Base-by-base conservation (phyloP, 2,113 vertebrate species). In the Oryzias woworae region DNA sequence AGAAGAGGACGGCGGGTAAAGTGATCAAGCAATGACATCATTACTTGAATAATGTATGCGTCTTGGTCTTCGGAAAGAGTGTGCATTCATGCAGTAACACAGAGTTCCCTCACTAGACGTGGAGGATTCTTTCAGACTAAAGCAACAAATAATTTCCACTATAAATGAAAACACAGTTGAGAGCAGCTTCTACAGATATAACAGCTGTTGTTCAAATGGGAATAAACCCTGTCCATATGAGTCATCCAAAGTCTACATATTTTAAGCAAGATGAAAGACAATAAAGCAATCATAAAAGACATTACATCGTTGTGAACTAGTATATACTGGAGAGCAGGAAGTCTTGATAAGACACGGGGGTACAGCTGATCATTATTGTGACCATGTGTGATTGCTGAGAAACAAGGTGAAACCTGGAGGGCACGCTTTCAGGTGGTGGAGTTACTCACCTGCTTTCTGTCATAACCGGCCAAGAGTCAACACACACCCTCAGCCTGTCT, bases 21-120 rank as follows among this genome's bases (percentile, higher is more conserved):
- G 80, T 87, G 76, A 87, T 90, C 81, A 78, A 73, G 80, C 71
- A 22, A 84, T 92, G 82, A 90, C 82, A 84, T 90, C 86, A 92
- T 73, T 36, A 57, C 79, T 22, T 58, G 60, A 61, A 63, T 78
- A 45, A 55, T 63, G 73, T 66, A 61, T 75, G 66, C 75, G 20
- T 20, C 20, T 73, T 77, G 46, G 58, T 53, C 49, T 58, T 26
- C 1, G 52, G 77, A 69, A 81, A 14, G 2, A 49, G 53, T 60
- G 41, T 15, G 77, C 66, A 79, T 78, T 84, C 79, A 71, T 64
- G 49, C 36, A 48, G 16, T 28, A 79, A 75, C 71, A 56, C 83
- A 82, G 56, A 78, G 60, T 83, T 86, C 86, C 81, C 87, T 83
- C 44, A 15, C 48, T 22, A 75, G 75, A 87, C 81, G 58, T 80